Evolutionary conservation across 2,797 vertebrate species (phyloP), one percentile per base, ranked within the genome.

Genomic region (Paguma larvata): DNA sequence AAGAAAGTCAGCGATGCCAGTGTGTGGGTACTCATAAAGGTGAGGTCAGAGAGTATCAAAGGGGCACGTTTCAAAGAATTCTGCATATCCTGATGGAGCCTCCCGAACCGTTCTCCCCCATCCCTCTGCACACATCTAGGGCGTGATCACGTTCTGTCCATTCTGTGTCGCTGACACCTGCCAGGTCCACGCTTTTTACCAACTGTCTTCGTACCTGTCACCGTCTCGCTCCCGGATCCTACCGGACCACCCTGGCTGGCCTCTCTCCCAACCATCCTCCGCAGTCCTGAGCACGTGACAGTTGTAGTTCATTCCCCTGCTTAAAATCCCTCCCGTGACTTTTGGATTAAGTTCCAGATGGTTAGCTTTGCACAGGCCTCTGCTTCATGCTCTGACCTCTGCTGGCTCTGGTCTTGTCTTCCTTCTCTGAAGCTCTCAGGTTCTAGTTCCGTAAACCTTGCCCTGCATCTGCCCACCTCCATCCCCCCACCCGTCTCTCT

Each of bases 401-500:
- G 32, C 27, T 30, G 30, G 9, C 82, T 79, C 80, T 73, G 3
- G 7, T 16, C 62, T 86, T 41, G 9, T 59, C n/a, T n/a, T n/a
- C n/a, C 12, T 79, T 85, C 11, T 16, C 8, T 85, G 34, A 21
- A 10, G 27, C 11, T 70, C 41, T 27, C 11, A n/a, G n/a, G 16
- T 85, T 30, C 10, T 9, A 10, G 3, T 32, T 91, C 48, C 62
- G 48, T 46, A 68, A 48, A 44, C 18, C 15, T 80, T 48, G 12
- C 2, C 27, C 48, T 32, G 0, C 56, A 19, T 62, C 34, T 5
- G 0, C 9, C 56, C 89, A 13, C 25, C 19, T 14, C 23, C 2
- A 38, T 4, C 1, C 2, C 44, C 10, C 27, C 9, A 1, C 4
- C 16, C 34, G 4, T 21, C 0, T 25, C 2, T 27, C 2, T 27